A percentile compares a stretch with the other conserved stretches of the same genome.
Conservation (phyloP, 2,888 invertebrate genomes). For the Anodontia alba region DNA sequence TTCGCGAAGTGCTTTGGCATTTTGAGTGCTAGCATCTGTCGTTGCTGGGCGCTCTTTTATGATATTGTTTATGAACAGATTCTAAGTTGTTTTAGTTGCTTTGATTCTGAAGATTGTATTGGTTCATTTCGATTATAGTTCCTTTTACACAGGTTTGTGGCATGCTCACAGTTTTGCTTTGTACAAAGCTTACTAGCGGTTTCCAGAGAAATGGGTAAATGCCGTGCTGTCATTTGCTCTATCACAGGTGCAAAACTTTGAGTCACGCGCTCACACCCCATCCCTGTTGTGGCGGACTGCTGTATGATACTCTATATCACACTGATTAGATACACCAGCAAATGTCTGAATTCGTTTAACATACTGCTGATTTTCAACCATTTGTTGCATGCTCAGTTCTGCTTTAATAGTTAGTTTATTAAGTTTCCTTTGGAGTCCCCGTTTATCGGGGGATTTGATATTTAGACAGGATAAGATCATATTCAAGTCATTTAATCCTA, state of each 20-base stretch:
- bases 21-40: constrained; percentile 26
- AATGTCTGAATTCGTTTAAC: neutral
- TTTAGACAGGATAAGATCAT: neutral
- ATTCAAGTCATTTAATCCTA: neutral
- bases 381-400: constrained; percentile 3
- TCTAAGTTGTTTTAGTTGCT: neutral
- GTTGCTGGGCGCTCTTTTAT: constrained; percentile 13
- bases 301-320: constrained; percentile 20
- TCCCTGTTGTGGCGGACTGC: neutral
- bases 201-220: neutral
- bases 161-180: constrained; percentile 17
- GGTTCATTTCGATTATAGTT: neutral
- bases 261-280: constrained; percentile 16
- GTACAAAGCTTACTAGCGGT: constrained; percentile 18
- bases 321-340: neutral
- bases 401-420: neutral
- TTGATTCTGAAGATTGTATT: neutral
- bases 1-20: constrained; percentile 15
- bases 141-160: constrained; percentile 15
- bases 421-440: constrained; percentile 2
- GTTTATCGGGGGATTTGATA: neutral
- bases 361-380: constrained; percentile 13
- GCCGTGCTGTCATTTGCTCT: neutral
- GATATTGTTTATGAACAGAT: neutral
- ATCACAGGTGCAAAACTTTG: constrained; percentile 17